Evolutionary conservation across 1,140 invertebrate species (phyloP).

Genomic region (Zaprionus inermis): DNA sequence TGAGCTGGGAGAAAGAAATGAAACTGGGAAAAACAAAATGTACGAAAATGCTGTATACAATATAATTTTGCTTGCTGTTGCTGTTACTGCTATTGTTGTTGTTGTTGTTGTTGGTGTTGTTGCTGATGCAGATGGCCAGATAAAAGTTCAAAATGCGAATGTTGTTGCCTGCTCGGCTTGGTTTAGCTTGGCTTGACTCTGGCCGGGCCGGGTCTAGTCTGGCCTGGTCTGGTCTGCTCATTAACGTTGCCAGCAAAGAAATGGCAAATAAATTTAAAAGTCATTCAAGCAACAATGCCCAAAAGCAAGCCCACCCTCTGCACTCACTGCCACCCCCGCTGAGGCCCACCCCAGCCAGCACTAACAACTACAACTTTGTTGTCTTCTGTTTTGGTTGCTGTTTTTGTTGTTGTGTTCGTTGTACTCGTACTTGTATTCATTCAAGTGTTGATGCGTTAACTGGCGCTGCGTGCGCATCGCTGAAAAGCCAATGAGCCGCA

Average conservation of each 20-base stretch:
- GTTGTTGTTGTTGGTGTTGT: conserved; percentile 46
- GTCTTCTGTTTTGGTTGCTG: conserved; percentile 36
- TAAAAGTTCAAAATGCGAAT: conserved; percentile 81
- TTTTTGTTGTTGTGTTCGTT: conserved; percentile 27
- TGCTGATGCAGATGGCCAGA: conserved; percentile 69
- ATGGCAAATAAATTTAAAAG: conserved; percentile 83
- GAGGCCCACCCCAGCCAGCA: conserved; percentile 6
- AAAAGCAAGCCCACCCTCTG: conserved; percentile 38
- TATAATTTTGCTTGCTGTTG: conserved; percentile 61
- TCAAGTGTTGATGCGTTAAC: conserved; percentile 81
- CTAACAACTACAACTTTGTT: conserved; percentile 35
- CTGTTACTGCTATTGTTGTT: no score
- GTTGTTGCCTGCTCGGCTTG: conserved; percentile 43
- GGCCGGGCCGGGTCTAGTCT: conserved; percentile 34
- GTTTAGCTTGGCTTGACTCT: conserved; percentile 25
- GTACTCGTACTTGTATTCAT: conserved; percentile 47
- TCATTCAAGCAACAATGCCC: conserved; percentile 78
- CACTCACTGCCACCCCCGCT: background rate
- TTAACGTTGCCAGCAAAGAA: conserved; percentile 77
- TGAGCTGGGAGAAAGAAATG: conserved; percentile 58
- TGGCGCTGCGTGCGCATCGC: conserved; percentile 76
- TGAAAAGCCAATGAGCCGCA: conserved; percentile 79
- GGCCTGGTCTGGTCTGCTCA: conserved; percentile 54
- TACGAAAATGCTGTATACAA: conserved; percentile 73
- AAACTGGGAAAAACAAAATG: conserved; percentile 58